Evolutionary conservation across 1,140 invertebrate species (phyloP), one percentile per base, ranked within the genome.

Genomic region (Pissodes strobi): DNA sequence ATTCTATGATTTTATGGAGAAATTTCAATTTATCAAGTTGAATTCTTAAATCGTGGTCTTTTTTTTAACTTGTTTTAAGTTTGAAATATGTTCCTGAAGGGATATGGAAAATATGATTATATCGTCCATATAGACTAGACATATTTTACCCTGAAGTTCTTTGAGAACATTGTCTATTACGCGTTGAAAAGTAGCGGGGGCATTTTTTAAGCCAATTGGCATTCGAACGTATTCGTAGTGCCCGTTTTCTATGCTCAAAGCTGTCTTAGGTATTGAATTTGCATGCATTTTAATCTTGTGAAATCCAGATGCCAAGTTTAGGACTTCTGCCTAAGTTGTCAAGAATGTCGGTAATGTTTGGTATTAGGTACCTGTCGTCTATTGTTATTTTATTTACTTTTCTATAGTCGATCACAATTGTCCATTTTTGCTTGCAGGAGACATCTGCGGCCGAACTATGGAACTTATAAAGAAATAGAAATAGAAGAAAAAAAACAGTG

Each of bases 341-440:
- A 12, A 85, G 68, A 6, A 75, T 71, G n/a, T 82, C 78, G 15
- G 76, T 73, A 1, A 83, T 82, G 17, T 78, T 70, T 6, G 83
- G 83, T 2, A 86, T 57, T 2, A 84, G 83, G 69, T 79, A 86
- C 18, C 55, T 68, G 67, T 85, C 82, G 6, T 68, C 69, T 12
- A 78, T 68, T 9, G 76, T 79, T 58, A 72, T 72, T 19, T 78
- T 69, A 68, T 81, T 80, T n/a, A 80, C 23, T 67, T 77, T 76
- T 48, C 78, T 43, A 66, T 75, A 81, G 68, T 79, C 79, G 10
- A 78, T 64, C 15, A 78, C 74, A 2, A 81, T 37, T 56, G 77
- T 68, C 68, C 69, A 75, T 72, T 78, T 74, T 27, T 53, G 13
- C 30, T 27, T 52, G 3, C 68, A 68, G 13, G 67, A 55, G 1